These are phyloP conservation scores for Pungitius pungitius DNA, from an alignment of 2,113 vertebrate species.

Conservation along the genomic window DNA sequence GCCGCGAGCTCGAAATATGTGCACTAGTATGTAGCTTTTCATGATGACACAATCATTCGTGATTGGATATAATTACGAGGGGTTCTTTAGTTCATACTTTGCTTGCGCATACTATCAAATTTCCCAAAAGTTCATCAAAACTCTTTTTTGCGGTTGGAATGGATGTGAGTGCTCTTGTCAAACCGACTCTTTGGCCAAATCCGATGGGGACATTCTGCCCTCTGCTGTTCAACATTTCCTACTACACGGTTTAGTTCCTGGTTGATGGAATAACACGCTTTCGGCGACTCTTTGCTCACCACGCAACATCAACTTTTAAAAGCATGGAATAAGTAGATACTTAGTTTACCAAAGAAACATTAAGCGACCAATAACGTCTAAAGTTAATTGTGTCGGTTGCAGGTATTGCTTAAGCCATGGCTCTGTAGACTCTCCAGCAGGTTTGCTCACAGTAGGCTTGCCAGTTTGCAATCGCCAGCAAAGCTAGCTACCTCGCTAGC, in stretches of 20 bases:
- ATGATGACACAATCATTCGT: neutral
- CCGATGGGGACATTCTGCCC: conserved; percentile 26
- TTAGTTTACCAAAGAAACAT: conserved; percentile 31
- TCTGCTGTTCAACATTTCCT: conserved; percentile 37
- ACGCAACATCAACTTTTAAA: conserved; percentile 75
- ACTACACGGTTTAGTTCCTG: conserved; percentile 70
- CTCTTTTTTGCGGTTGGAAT: no score
- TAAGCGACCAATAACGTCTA: conserved; percentile 6
- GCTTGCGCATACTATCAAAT: neutral
- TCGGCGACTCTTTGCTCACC: conserved; percentile 64
- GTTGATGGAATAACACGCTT: conserved; percentile 72
- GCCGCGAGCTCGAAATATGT: no score
- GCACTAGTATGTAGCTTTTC: no score
- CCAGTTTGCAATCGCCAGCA: conserved; percentile 69
- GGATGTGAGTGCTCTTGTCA: conserved; percentile 24
- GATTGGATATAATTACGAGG: neutral
- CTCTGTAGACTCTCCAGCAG: conserved; percentile 60
- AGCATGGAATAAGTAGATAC: conserved; percentile 65
- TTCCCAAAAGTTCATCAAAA: neutral
- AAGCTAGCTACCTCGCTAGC: conserved; percentile 70
- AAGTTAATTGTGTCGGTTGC: conserved; percentile 17
- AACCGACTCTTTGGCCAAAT: neutral
- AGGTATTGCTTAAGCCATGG: conserved; percentile 59
- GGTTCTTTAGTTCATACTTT: neutral
- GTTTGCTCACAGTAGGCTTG: conserved; percentile 59